These are phyloP conservation scores for Mycalesis mineus DNA, from an alignment of 2,888 invertebrate species.

Conservation along the genomic window DNA sequence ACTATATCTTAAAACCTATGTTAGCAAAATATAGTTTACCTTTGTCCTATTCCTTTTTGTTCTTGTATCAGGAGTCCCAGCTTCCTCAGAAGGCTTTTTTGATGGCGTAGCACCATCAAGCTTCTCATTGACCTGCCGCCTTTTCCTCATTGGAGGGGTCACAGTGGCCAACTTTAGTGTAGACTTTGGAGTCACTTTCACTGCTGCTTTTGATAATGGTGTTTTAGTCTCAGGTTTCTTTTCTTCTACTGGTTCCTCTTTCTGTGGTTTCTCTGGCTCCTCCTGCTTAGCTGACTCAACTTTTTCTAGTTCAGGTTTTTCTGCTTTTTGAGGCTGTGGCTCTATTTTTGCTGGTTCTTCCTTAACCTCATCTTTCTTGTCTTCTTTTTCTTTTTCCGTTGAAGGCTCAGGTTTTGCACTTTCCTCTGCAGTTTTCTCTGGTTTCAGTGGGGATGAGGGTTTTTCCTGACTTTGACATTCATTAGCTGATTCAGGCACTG, in stretches of 20 bases:
- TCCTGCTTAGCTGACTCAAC: constrained; percentile 45
- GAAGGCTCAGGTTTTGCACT: constrained; percentile 49
- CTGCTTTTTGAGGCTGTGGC: constrained; percentile 26
- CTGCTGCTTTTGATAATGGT: constrained; percentile 45
- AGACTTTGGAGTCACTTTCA: constrained; percentile 64
- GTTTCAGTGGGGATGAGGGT: constrained; percentile 44
- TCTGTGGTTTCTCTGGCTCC: constrained; percentile 46
- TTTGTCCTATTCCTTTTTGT: constrained; percentile 69
- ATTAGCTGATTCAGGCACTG: constrained; percentile 62
- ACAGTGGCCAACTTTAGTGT: constrained; percentile 77
- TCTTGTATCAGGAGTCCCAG: constrained; percentile 61
- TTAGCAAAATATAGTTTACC: constrained; percentile 42
- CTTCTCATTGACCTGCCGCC: constrained; percentile 71
- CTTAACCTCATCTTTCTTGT: constrained; percentile 51
- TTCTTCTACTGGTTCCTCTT: constrained; percentile 37
- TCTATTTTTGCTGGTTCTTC: constrained; percentile 37
- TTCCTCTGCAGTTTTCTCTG: constrained; percentile 31
- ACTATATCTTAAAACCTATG: too few relatives aligned
- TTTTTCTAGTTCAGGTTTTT: constrained; percentile 42
- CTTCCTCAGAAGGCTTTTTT: constrained; percentile 57
- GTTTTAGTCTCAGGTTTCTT: constrained; percentile 44
- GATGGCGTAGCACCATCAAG: constrained; percentile 53
- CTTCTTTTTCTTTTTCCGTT: constrained; percentile 53
- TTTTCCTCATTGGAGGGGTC: constrained; percentile 75
- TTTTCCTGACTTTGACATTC: constrained; percentile 55